Base-by-base conservation (phyloP, 2,888 invertebrate genomes). In the Campoplex nolae region DNA sequence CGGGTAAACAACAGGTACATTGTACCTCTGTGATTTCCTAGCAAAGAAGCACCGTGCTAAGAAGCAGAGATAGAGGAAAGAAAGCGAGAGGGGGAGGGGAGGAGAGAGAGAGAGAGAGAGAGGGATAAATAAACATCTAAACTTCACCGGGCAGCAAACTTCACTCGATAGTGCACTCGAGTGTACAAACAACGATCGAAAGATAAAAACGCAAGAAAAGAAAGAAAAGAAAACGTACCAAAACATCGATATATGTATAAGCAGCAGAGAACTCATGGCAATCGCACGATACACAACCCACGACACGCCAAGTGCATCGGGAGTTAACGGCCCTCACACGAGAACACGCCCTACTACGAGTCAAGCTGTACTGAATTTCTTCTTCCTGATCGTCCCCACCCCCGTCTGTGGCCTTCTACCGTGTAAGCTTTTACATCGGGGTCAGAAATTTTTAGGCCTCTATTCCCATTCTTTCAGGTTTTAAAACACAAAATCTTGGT, bases 1-100 rank as follows among this genome's bases (percentile, higher is more conserved):
- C 81, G 45, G 91, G 94, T 94, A 94, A 94, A 94, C 94, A 94
- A 93, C 93, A 93, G 93, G 94, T 94, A 93, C 94, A 90, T 93
- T 93, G 93, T 93, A 93, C 93, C 92, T 92, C 77, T 81, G 89
- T 92, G 92, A 93, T 93, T 93, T 93, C 91, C 92, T 91, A 91
- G 91, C 90, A 86, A 86, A 89, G 58, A 86, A 83, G 85, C 38
- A 78, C 65, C 35, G 68, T 67, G 62, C 23, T 67, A 73, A 58
- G 54, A 67, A 13, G 23, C 42, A 45, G n/a, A 71, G 23, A 62
- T 48, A 48, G 13, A 58, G 11, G 32, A 7, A 23, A 54, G 51
- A 73, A 32, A 73, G 8, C 16, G 32, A 79, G 42, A 54, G 18
- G 70, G 32, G 56, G 28, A 54, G n/a, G 28, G 23, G 23, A 0